phyloP scores from a whole-genome alignment of 1,140 invertebrate species.

The Ruditapes philippinarum region DNA sequence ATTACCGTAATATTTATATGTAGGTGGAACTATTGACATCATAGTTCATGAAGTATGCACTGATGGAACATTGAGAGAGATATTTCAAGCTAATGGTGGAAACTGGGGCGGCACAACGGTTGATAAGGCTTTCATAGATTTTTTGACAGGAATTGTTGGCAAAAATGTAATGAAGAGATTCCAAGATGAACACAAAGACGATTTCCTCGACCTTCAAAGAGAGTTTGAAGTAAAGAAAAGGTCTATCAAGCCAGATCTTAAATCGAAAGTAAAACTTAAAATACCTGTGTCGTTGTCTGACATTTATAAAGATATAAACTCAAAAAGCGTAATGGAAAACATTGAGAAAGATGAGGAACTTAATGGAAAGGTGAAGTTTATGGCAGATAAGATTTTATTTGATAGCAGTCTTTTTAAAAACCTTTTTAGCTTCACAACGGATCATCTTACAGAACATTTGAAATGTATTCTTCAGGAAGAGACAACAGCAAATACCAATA shows the following conservation, averaged over 20 bases:
- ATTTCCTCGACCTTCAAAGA: conserved; percentile 37
- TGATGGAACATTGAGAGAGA: conserved; percentile 47
- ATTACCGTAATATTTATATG: no score
- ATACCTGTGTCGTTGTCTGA: conserved; percentile 32
- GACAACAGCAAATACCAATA: no score
- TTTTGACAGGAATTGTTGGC: conserved; percentile 40
- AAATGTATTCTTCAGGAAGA: neutral
- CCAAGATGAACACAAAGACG: conserved; percentile 26
- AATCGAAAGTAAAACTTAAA: conserved; percentile 5
- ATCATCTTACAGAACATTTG: neutral
- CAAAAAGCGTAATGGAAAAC: neutral
- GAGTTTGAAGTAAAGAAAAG: conserved; percentile 60
- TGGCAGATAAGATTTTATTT: conserved; percentile 28
- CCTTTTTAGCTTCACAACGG: conserved; percentile 3
- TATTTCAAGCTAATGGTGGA: conserved; percentile 62
- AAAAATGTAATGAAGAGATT: conserved; percentile 43
- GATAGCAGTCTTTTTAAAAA: neutral
- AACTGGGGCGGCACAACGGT: conserved; percentile 67
- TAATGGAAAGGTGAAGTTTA: neutral
- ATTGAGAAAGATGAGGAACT: neutral
- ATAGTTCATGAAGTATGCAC: conserved; percentile 63
- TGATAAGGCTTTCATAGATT: conserved; percentile 43
- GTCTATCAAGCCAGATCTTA: neutral
- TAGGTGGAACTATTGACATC: conserved; percentile 69
- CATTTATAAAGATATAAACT: neutral